Evolutionary conservation across 2,113 vertebrate species (phyloP), one percentile per base, ranked within the genome.

Genomic region (Xiphorhynchus elegans): DNA sequence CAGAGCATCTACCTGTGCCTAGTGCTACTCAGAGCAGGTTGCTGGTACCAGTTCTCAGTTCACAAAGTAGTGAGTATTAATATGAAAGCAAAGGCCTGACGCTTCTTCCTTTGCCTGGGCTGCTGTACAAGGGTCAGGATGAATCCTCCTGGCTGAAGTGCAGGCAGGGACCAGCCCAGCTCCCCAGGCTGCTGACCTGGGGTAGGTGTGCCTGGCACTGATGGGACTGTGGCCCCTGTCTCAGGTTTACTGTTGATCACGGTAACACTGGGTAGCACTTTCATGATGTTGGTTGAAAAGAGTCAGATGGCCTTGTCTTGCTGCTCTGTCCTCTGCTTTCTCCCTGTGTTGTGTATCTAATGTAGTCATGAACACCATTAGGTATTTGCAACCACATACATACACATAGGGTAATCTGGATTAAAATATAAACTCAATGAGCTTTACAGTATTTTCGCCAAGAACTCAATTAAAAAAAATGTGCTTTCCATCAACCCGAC

Each of bases 401-500:
- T 29, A 52, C 0, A 0, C 67, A 10, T 10, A 14, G 50, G 53
- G 50, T 18, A 50, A n/a, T 23, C 62, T 59, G 75, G 59, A 73
- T 92, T 84, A 75, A 82, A 94, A 44, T 55, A 68, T 26, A 84
- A 90, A 79, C 56, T 58, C 67, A 81, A 56, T 17, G 69, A 90
- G 31, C 42, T 66, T 89, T 85, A 24, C 28, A 21, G 42, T 35
- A 19, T 80, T 93, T 91, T 79, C 42, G 88, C 64, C 69, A 78
- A 68, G 55, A 94, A 94, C 28, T 20, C 50, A 69, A 75, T 90
- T 77, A 11, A 69, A 94, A 88, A 88, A 58, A 52, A 69, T 76
- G 40, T 90, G 44, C 35, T 92, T 94, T 95, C 77, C 39, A 92
- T 93, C 91, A 95, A 50, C 58, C 59, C 55, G 1, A 59, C 91